These are phyloP conservation scores for Poecile montanus DNA, from an alignment of 2,797 vertebrate species.

Conservation along the genomic window DNA sequence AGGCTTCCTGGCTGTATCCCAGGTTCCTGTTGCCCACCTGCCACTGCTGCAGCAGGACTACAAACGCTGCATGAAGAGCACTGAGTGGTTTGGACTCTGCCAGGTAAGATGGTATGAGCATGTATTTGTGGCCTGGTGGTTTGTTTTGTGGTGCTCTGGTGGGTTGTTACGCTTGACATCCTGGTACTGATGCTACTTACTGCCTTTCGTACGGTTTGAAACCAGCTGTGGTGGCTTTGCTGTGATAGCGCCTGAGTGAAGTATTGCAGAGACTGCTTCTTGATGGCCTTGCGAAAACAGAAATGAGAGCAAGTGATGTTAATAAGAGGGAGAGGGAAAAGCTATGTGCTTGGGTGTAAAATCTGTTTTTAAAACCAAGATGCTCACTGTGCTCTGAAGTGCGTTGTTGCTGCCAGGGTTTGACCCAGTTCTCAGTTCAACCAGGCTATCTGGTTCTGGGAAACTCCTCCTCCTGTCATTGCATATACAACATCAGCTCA, in stretches of 20 bases:
- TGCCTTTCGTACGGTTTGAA: neutral
- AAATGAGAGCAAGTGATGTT: neutral
- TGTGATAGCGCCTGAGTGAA: neutral
- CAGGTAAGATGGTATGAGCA: accelerated
- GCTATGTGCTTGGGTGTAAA: neutral
- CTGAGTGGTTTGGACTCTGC: accelerated
- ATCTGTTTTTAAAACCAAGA: neutral
- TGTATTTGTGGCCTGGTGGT: accelerated
- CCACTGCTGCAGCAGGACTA: neutral
- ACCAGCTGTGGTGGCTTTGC: neutral
- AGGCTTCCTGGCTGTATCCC: neutral
- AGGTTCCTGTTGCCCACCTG: neutral
- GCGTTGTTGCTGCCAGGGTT: neutral
- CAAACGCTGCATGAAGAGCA: neutral
- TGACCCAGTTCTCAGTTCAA: constrained; percentile 1
- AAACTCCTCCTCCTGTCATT: neutral
- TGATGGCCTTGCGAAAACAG: neutral
- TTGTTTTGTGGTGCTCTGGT: neutral
- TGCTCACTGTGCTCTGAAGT: neutral
- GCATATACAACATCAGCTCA: neutral
- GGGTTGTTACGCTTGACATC: neutral
- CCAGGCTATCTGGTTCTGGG: neutral
- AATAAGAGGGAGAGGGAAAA: neutral
- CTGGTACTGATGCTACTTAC: neutral
- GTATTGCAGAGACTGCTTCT: neutral